These are phyloP conservation scores for Abrostola tripartita DNA, from an alignment of 2,888 invertebrate species.

Conservation along the genomic window DNA sequence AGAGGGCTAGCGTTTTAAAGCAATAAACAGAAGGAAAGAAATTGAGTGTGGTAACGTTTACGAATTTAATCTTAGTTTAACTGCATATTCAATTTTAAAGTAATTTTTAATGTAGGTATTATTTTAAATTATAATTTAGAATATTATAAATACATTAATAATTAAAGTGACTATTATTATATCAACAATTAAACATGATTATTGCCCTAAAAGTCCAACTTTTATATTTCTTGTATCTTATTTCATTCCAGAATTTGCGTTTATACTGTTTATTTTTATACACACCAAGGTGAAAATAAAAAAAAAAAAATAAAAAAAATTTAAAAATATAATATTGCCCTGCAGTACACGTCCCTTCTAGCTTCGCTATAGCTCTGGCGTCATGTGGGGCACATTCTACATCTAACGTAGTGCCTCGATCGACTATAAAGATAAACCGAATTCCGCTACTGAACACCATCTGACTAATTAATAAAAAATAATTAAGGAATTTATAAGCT, in stretches of 20 bases:
- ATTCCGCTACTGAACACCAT: constrained; percentile 81
- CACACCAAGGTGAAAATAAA: constrained; percentile 1
- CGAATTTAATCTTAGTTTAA: background rate
- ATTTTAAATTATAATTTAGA: too few species aligned
- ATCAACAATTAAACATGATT: too few species aligned
- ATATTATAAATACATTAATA: too few species aligned
- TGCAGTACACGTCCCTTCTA: constrained; percentile 34
- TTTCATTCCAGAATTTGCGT: background rate
- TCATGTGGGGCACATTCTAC: constrained; percentile 71
- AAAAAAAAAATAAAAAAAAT: background rate
- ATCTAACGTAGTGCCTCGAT: constrained; percentile 75
- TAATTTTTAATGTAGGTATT: too few species aligned
- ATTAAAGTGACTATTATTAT: too few species aligned
- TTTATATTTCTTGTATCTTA: background rate
- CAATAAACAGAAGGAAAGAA: too few species aligned
- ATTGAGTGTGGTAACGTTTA: background rate
- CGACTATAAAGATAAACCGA: constrained; percentile 80
- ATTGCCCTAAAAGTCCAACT: too few species aligned
- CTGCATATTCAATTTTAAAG: too few species aligned
- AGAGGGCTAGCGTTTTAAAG: too few species aligned
- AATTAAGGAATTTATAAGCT: constrained; percentile 65
- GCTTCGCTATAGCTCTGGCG: constrained; percentile 41
- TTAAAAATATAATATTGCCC: background rate
- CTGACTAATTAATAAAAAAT: constrained; percentile 82
- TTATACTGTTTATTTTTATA: background rate